Percentiles rank a stretch among this genome's conserved stretches.
Evolutionary conservation across 2,888 invertebrate genomes (phyloP).

Genomic region (Spisula subtruncata): DNA sequence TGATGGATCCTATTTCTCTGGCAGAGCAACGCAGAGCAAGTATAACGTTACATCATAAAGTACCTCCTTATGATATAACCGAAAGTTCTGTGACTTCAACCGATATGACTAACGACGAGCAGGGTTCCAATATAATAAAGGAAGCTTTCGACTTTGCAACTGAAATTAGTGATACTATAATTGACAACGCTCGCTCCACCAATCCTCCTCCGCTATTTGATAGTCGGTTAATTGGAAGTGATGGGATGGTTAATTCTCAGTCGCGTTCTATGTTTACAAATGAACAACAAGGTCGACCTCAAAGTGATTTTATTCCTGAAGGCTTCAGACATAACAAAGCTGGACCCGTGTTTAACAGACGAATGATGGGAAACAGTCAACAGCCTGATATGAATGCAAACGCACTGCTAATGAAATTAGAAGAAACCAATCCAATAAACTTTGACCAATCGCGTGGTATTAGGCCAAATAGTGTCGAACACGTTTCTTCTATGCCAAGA

Average conservation of each 20-base stretch:
- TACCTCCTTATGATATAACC: background rate
- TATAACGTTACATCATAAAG: conserved; percentile 53
- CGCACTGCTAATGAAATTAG: background rate
- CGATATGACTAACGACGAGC: background rate
- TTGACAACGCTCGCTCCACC: background rate
- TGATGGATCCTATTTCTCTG: conserved; percentile 32
- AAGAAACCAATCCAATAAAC: background rate
- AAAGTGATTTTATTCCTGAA: background rate
- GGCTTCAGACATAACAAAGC: background rate
- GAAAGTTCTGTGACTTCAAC: background rate
- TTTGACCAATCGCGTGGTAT: background rate
- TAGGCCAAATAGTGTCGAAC: background rate
- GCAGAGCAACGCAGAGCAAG: conserved; percentile 51
- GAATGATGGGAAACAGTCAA: background rate
- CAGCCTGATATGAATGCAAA: background rate
- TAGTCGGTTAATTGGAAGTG: background rate
- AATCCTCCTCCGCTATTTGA: background rate
- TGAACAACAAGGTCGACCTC: background rate
- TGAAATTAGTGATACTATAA: conserved; percentile 27
- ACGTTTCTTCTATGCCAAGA: background rate
- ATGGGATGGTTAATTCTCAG: background rate
- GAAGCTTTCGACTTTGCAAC: conserved; percentile 46
- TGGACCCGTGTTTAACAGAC: background rate
- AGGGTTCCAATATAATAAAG: conserved; percentile 37
- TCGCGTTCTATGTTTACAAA: background rate